Percentiles rank a stretch among this genome's conserved stretches.
These are phyloP conservation scores for Pangasius larnaudii DNA, from an alignment of 2,797 vertebrate species.

Conservation along the genomic window DNA sequence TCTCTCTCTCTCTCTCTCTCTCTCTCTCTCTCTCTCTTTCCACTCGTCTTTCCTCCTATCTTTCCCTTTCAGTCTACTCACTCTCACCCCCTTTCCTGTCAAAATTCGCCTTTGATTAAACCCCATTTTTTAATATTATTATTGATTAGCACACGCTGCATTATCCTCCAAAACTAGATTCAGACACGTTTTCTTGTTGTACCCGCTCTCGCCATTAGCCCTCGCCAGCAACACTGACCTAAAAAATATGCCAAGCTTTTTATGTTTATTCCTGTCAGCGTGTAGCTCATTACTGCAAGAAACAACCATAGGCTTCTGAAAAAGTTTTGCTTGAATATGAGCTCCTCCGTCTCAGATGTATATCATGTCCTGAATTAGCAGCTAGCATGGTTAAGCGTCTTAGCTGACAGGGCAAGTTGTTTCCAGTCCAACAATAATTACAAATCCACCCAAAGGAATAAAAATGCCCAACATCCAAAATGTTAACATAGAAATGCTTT, in stretches of 20 bases:
- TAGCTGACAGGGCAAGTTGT: not conserved
- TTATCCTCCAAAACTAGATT: conserved; percentile 25
- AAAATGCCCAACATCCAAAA: not conserved
- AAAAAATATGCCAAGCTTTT: conserved; percentile 41
- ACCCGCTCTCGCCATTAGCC: conserved; percentile 31
- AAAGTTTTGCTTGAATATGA: not conserved
- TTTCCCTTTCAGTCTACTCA: not conserved
- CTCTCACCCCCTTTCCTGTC: conserved; percentile 40
- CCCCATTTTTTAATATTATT: conserved; percentile 22
- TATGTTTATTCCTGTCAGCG: conserved; percentile 46
- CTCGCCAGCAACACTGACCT: conserved; percentile 40
- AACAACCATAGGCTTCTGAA: not conserved
- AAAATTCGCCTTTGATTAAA: conserved; percentile 54
- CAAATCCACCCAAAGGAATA: too few species aligned
- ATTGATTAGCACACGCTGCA: not conserved
- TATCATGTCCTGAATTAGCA: not conserved
- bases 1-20: conserved; percentile 21
- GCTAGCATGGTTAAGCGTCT: not conserved
- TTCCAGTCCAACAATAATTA: conserved; percentile 7
- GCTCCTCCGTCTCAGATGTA: not conserved
- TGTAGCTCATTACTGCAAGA: conserved; percentile 31
- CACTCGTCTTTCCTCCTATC: conserved; percentile 18
- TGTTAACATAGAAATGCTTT: not conserved
- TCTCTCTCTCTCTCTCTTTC: conserved; percentile 22
- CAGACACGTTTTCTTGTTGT: conserved; percentile 25